Evolutionary conservation across 2,113 vertebrate genomes (phyloP).

Genomic region (Bujurquina vittata): DNA sequence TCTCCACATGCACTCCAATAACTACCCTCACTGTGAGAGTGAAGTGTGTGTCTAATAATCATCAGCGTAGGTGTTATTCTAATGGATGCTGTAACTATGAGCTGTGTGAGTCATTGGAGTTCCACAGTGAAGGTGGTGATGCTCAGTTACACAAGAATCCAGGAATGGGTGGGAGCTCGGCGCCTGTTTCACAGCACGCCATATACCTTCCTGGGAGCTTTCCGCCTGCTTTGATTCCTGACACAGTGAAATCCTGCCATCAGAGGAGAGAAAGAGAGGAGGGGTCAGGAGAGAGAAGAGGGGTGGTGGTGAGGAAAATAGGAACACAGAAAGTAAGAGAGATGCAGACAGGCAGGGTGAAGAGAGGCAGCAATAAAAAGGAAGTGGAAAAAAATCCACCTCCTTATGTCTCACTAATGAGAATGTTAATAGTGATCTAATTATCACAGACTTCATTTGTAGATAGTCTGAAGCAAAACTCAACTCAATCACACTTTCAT

Average conservation of each 20-base stretch:
- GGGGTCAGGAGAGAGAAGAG: background rate
- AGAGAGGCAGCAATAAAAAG: background rate
- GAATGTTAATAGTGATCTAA: constrained; percentile 28
- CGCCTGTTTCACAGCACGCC: constrained; percentile 34
- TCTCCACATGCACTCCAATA: background rate
- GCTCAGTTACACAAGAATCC: constrained; percentile 63
- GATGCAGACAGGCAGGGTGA: background rate
- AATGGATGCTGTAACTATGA: constrained; percentile 28
- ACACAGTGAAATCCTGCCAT: constrained; percentile 39
- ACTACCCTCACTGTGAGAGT: constrained; percentile 1
- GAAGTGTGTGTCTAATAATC: constrained; percentile 41
- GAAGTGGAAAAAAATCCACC: background rate
- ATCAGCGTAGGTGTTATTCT: constrained; percentile 34
- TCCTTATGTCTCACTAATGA: constrained; percentile 14
- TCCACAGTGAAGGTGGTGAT: constrained; percentile 55
- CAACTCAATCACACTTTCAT: background rate
- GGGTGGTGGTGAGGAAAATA: background rate
- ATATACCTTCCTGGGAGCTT: constrained; percentile 47
- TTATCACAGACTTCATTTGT: constrained; percentile 27
- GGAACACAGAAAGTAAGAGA: background rate
- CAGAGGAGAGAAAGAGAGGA: constrained; percentile 13
- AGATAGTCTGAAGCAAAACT: constrained; percentile 2
- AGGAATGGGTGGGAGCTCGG: constrained; percentile 3
- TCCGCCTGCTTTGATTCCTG: constrained; percentile 61
- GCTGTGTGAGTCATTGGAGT: constrained; percentile 49